Conservation (phyloP, 2,888 invertebrate genomes). For the Calliopum simillimum region DNA sequence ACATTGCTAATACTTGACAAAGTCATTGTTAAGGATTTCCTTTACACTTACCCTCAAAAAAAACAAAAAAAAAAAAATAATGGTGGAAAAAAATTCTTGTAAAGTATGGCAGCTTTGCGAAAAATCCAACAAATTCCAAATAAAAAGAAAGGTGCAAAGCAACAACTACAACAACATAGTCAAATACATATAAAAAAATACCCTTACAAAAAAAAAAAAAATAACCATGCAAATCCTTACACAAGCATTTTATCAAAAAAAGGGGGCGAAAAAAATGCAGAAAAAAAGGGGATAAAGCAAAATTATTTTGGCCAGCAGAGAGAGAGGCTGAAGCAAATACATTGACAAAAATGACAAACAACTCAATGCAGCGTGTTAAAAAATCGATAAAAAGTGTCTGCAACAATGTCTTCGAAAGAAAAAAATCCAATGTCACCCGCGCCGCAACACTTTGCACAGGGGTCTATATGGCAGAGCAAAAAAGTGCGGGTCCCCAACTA, state of each 20-base stretch:
- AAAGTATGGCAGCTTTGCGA: slow-evolving; percentile 23
- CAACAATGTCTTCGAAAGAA: not conserved
- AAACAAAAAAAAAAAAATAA: not conserved
- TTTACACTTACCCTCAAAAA: not conserved
- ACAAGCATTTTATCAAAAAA: slow-evolving; percentile 38
- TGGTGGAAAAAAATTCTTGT: not conserved
- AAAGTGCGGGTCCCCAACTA: not conserved
- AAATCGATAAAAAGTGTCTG: slow-evolving; percentile 28
- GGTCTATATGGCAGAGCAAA: too few species aligned
- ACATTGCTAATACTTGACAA: slow-evolving; percentile 25
- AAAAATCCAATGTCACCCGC: not conserved
- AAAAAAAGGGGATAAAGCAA: not conserved
- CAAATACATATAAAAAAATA: slow-evolving; percentile 14
- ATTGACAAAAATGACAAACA: not conserved
- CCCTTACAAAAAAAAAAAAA: slow-evolving; percentile 30
- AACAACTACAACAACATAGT: not conserved
- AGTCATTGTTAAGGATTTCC: slow-evolving; percentile 27
- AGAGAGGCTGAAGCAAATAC: not conserved
- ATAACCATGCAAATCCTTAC: slow-evolving; percentile 40
- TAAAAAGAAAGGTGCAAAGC: slow-evolving; percentile 26
- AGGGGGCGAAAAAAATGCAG: slow-evolving; percentile 42
- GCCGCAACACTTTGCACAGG: not conserved
- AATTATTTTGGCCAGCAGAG: not conserved
- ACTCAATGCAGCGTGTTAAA: slow-evolving; percentile 25
- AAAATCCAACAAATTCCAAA: slow-evolving; percentile 12